Conservation (phyloP, 2,888 invertebrate species). For the Papilio demoleus region DNA sequence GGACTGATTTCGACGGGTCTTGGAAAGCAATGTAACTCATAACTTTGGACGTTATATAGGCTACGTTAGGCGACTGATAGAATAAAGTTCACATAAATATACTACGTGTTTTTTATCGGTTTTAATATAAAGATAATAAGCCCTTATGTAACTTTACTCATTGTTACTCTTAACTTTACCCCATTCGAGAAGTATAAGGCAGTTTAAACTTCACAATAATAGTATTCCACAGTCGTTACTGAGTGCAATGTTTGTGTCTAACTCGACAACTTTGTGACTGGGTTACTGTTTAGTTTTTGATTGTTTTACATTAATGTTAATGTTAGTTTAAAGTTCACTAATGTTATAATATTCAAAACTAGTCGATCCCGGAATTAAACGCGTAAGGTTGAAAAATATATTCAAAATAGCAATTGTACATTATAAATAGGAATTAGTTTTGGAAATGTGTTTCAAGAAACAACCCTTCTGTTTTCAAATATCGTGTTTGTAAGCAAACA, state of each 20-base stretch:
- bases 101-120: neutral
- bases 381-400: too few species aligned
- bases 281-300: conserved; percentile 12
- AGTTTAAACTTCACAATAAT: conserved; percentile 20
- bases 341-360: neutral
- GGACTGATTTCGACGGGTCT: too few species aligned
- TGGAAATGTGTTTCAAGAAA: too few species aligned
- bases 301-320: neutral
- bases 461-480: too few species aligned
- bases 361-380: too few species aligned
- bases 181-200: neutral
- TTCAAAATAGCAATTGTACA: too few species aligned
- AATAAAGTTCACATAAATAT: neutral
- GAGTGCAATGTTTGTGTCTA: conserved; percentile 19
- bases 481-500: too few species aligned
- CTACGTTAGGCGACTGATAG: too few species aligned
- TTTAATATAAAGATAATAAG: neutral
- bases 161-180: neutral
- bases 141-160: conserved; percentile 6
- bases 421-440: too few species aligned
- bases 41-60: too few species aligned
- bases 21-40: too few species aligned
- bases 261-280: conserved; percentile 7
- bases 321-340: conserved; percentile 7
- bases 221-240: conserved; percentile 23